A percentile compares a stretch with the other conserved stretches of the same genome.
Evolutionary conservation across 92 coral and sea anemone genomes (phyloP).

Genomic region (Palythoa caribaeorum): DNA sequence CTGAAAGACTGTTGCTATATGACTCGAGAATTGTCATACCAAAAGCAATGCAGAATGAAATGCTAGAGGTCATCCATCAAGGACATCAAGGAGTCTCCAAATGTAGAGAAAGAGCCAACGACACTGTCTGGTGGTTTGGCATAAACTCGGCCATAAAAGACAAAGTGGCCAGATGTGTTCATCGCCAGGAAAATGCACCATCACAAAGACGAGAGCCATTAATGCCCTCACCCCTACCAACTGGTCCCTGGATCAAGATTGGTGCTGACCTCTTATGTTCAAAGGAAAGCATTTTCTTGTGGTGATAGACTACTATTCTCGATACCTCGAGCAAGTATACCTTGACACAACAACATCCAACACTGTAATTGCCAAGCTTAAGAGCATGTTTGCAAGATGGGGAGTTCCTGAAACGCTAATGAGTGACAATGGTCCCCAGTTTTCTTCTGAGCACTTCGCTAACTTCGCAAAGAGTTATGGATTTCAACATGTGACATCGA

Average conservation of each 20-base stretch:
- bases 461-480: constrained; percentile 48
- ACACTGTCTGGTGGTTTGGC: constrained; percentile 61
- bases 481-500: constrained; percentile 63
- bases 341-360: constrained; percentile 38
- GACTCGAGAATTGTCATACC: constrained; percentile 43
- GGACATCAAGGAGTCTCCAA: constrained; percentile 11
- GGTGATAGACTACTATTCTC: constrained; percentile 53
- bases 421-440: constrained; percentile 69
- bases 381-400: constrained; percentile 64
- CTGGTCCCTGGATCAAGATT: constrained; percentile 60
- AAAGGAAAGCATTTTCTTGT: constrained; percentile 46
- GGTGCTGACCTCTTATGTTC: constrained; percentile 54
- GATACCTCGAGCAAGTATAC: constrained; percentile 49
- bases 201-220: constrained; percentile 50
- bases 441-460: constrained; percentile 41
- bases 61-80: constrained; percentile 28
- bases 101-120: constrained; percentile 23
- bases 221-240: constrained; percentile 41
- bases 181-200: constrained; percentile 49
- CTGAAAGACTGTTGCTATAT: background rate
- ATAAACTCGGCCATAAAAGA: constrained; percentile 46
- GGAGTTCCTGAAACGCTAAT: constrained; percentile 59
- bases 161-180: constrained; percentile 38
- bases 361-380: constrained; percentile 53
- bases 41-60: constrained; percentile 11